These are phyloP conservation scores for Hyperopisus bebe DNA, from an alignment of 2,113 vertebrate genomes.

Conservation along the genomic window DNA sequence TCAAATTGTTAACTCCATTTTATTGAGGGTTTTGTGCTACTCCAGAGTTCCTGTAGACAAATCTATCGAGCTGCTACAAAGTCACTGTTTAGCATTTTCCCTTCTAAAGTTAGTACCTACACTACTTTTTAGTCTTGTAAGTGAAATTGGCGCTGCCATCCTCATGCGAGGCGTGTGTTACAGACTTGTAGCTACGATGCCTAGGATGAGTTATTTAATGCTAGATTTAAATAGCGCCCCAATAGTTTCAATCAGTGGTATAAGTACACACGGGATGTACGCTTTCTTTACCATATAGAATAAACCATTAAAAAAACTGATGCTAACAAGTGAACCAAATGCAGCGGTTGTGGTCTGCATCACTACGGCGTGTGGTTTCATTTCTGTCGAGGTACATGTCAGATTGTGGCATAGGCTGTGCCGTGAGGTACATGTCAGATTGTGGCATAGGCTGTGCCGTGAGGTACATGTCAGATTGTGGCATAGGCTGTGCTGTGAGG, in stretches of 20 bases:
- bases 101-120: not conserved
- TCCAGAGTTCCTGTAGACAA: not conserved
- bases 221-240: not conserved
- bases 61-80: not conserved
- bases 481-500: too few relatives aligned
- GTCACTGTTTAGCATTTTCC: not conserved
- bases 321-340: not conserved
- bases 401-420: not conserved
- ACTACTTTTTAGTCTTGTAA: not conserved
- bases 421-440: too few relatives aligned
- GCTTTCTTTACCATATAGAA: not conserved
- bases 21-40: not conserved
- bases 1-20: not conserved
- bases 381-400: not conserved
- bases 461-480: too few relatives aligned
- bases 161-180: not conserved
- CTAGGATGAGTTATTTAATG: not conserved
- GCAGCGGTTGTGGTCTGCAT: not conserved
- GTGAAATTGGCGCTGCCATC: not conserved
- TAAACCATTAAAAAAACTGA: not conserved
- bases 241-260: not conserved
- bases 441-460: not conserved
- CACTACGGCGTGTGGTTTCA: not conserved
- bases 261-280: not conserved
- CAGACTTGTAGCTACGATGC: not conserved